Percentiles rank a stretch among this genome's conserved stretches.
These are phyloP conservation scores for Ginglymostoma cirratum DNA, from an alignment of 2,113 vertebrate genomes.

Conservation along the genomic window DNA sequence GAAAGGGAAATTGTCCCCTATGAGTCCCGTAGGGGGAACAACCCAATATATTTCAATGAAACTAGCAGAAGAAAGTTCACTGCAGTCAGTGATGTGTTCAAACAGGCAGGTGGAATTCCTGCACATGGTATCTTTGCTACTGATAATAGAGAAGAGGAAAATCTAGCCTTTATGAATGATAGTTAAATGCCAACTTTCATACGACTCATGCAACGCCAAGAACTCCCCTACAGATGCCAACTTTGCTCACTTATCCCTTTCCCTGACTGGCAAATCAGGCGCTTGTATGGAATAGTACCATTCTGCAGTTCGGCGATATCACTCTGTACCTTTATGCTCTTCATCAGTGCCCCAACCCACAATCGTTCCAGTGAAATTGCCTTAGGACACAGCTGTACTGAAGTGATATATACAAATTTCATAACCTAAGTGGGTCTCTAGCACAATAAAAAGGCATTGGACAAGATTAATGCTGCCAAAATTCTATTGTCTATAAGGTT, in stretches of 20 bases:
- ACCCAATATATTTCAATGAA: background rate
- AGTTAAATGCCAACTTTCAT: background rate
- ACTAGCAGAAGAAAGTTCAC: background rate
- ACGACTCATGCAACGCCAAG: background rate
- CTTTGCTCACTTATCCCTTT: background rate
- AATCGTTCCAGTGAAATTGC: background rate
- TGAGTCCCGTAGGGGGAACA: background rate
- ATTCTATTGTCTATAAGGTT: background rate
- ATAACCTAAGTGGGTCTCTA: background rate
- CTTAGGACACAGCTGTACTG: background rate
- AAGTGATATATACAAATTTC: background rate
- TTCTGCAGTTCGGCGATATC: background rate
- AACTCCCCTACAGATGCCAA: background rate
- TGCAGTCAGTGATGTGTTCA: background rate
- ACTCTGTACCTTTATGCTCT: background rate
- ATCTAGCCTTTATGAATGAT: background rate
- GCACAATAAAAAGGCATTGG: background rate
- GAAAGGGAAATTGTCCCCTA: too few species aligned
- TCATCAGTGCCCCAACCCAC: background rate
- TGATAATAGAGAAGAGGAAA: background rate
- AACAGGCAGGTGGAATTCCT: background rate
- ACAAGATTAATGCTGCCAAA: background rate
- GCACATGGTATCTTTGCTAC: background rate
- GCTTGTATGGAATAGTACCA: background rate
- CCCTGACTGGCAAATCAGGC: background rate